These are phyloP conservation scores for Etheostoma perlongum DNA, from an alignment of 2,797 vertebrate species.

Conservation along the genomic window DNA sequence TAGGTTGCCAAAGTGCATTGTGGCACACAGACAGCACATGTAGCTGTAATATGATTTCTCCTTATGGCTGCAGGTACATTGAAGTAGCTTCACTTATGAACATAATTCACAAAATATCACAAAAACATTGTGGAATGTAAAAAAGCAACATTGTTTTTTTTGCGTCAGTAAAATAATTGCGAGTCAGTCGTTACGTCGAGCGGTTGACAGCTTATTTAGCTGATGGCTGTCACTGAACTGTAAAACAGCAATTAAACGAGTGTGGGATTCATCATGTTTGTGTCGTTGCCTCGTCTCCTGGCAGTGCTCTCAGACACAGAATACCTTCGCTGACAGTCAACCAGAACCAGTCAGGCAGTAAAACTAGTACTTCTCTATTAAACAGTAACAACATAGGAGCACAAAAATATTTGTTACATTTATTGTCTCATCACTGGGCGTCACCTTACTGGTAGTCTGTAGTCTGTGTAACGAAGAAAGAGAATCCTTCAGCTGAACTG, in stretches of 20 bases:
- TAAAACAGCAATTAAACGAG: conserved; percentile 75
- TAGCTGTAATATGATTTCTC: neutral
- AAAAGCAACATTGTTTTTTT: conserved; percentile 23
- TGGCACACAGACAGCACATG: neutral
- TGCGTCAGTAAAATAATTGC: conserved; percentile 57
- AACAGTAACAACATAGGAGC: conserved; percentile 29
- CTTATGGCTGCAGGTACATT: neutral
- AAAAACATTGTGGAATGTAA: conserved; percentile 20
- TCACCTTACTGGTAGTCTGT: conserved; percentile 8
- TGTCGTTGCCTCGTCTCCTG: conserved; percentile 65
- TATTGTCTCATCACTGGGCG: conserved; percentile 25
- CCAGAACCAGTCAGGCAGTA: conserved; percentile 46
- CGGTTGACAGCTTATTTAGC: conserved; percentile 74
- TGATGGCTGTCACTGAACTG: conserved; percentile 73
- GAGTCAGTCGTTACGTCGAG: conserved; percentile 39
- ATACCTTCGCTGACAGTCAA: conserved; percentile 58
- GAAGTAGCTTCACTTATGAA: neutral
- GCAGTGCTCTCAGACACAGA: conserved; percentile 63
- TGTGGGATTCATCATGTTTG: conserved; percentile 68
- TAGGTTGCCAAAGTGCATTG: neutral
- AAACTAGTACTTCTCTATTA: conserved; percentile 55
- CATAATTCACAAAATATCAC: conserved; percentile 4
- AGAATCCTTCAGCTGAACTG: neutral
- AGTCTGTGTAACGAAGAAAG: conserved; percentile 4
- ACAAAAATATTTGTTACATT: conserved; percentile 32